These are phyloP conservation scores for Gymnosoma rotundatum DNA, from an alignment of 2,888 invertebrate species.

Conservation along the genomic window DNA sequence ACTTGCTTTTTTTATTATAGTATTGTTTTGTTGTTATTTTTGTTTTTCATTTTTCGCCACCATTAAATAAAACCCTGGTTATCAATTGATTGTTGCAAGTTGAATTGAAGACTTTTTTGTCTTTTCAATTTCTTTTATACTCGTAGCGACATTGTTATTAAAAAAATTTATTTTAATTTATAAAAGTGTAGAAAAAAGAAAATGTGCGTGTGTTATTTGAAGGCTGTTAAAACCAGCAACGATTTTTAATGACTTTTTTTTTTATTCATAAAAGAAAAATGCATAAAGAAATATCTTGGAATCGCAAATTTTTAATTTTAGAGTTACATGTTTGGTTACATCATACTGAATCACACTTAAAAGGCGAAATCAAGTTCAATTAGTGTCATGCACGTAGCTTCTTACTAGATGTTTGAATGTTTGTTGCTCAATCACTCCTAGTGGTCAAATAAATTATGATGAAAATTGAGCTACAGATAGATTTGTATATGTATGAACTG, in stretches of 20 bases:
- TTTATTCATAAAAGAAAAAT: too few relatives aligned
- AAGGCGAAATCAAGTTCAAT: too few relatives aligned
- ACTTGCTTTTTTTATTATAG: background rate
- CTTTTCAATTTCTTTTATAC: background rate
- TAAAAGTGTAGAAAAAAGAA: background rate
- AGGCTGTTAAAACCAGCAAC: background rate
- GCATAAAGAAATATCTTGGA: too few relatives aligned
- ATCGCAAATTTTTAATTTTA: too few relatives aligned
- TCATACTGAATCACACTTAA: too few relatives aligned
- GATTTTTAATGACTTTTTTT: background rate
- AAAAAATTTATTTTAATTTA: slow-evolving; percentile 21
- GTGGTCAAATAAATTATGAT: too few relatives aligned
- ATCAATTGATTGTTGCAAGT: slow-evolving; percentile 37
- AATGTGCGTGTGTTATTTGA: background rate
- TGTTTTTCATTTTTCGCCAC: slow-evolving; percentile 35
- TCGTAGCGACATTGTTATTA: slow-evolving; percentile 34
- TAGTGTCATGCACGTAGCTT: too few relatives aligned
- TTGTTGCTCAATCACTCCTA: too few relatives aligned
- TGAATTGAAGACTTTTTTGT: slow-evolving; percentile 16
- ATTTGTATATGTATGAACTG: too few relatives aligned
- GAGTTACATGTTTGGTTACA: too few relatives aligned
- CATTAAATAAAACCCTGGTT: slow-evolving; percentile 6
- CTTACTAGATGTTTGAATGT: too few relatives aligned
- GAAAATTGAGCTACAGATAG: too few relatives aligned
- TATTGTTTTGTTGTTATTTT: slow-evolving; percentile 1